Evolutionary conservation across 2,113 vertebrate genomes (phyloP), one percentile per base, ranked within the genome.

Genomic region (Phalacrocorax carbo): DNA sequence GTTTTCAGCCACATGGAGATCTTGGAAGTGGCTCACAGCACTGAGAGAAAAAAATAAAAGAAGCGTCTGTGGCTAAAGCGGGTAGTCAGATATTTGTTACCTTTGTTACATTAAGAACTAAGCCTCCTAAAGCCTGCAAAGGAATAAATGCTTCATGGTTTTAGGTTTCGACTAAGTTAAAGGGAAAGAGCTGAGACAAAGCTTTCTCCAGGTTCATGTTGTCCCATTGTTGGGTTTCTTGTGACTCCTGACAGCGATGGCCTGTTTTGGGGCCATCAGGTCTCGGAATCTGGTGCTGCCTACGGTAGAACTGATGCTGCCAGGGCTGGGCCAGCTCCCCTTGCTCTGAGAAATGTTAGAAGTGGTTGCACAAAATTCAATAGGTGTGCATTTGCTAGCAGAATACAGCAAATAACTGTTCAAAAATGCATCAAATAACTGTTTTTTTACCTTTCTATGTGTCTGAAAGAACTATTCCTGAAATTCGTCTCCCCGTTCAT

Each of bases 1-100:
- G 83, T 95, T 96, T 96, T 18, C 84, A 96, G 84, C 95, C 95
- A 82, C 91, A 15, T 51, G 91, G 85, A 86, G 72, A 48, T 75
- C 55, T 91, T 95, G 93, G 91, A 91, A 87, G 81, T 30, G 69
- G 61, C 77, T 96, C 69, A 78, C 38, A 91, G 83, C 4, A 1
- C 57, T 15, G 60, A 51, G 66, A 7, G 11, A 13, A 20, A 75
- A 65, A 20, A 75, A 64, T 57, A 71, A 52, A 58, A 80, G 7
- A 88, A 34, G 80, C 83, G 83, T 94, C 68, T 96, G 91, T 79
- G 91, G 88, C 81, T 89, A 1, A 51, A 77, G 65, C 34, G 58
- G 32, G 26, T 21, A 34, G 46, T 46, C 52, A 52, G 94, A n/a
- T 84, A 78, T 71, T 84, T 84, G 61, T 52, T 87, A 44, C 16